Percentiles rank a stretch among this genome's conserved stretches.
Evolutionary conservation across 2,888 invertebrate species (phyloP).

Genomic region (Calliphora vomitoria): DNA sequence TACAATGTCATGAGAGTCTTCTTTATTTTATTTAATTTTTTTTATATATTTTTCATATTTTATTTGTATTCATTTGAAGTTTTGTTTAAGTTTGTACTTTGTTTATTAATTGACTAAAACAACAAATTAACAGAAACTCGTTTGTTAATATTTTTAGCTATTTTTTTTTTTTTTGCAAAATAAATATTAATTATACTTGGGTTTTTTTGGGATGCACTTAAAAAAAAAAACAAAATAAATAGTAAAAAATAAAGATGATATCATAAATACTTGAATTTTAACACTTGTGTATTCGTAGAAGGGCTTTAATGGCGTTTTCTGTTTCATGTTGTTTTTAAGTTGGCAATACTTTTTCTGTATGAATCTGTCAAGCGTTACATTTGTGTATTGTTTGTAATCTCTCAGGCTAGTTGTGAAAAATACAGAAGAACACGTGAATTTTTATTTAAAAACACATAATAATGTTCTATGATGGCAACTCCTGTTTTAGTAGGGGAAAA

Average conservation of each 20-base stretch:
- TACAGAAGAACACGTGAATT: constrained; percentile 32
- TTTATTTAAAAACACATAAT: constrained; percentile 19
- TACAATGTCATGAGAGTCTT: constrained; percentile 57
- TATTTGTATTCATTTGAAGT: constrained; percentile 27
- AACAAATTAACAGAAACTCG: constrained; percentile 27
- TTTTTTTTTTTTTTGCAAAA: constrained; percentile 41
- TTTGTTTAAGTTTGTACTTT: constrained; percentile 30
- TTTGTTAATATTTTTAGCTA: constrained; percentile 31
- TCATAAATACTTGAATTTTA: constrained; percentile 47
- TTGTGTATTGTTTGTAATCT: constrained; percentile 8
- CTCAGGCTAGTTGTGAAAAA: constrained; percentile 23
- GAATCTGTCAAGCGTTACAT: constrained; percentile 44
- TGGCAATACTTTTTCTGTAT: constrained; percentile 41
- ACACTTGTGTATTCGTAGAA: constrained; percentile 20
- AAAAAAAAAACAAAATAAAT: neutral
- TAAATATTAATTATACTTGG: constrained; percentile 40
- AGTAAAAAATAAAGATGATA: constrained; percentile 51
- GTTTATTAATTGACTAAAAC: constrained; percentile 31
- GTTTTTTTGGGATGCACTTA: constrained; percentile 29
- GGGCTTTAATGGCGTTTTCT: constrained; percentile 32
- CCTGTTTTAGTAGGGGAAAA: neutral
- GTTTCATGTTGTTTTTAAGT: neutral
- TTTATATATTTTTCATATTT: neutral
- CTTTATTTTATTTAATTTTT: neutral
- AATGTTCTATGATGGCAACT: neutral